Evolutionary conservation across 2,888 invertebrate genomes (phyloP).

Genomic region (Theodoxus fluviatilis): DNA sequence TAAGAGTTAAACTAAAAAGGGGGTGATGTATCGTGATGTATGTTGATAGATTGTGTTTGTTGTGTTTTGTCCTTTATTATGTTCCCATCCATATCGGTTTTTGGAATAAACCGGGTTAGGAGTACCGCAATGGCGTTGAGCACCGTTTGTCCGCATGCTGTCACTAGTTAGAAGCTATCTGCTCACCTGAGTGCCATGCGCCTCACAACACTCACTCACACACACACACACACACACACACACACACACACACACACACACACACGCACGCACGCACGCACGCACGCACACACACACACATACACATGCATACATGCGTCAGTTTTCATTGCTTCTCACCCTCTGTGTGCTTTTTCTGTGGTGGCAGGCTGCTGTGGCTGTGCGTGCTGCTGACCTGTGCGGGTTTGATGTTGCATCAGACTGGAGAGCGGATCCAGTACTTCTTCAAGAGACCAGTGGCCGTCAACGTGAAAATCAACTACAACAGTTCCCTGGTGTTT

Average conservation of each 20-base stretch:
- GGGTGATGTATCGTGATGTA: too few species aligned
- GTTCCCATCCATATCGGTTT: too few species aligned
- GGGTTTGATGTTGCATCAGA: conserved; percentile 42
- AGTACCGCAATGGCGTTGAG: too few species aligned
- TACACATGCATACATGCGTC: not conserved
- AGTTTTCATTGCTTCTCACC: not conserved
- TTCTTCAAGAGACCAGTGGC: conserved; percentile 43
- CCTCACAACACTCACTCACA: not conserved
- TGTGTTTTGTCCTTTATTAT: too few species aligned
- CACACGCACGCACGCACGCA: conserved; percentile 9
- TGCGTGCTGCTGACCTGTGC: conserved; percentile 36
- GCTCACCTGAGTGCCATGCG: too few species aligned
- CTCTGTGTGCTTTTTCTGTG: not conserved
- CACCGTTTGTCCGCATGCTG: too few species aligned
- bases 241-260: conserved; percentile 11
- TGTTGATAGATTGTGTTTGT: too few species aligned
- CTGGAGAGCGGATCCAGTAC: conserved; percentile 47
- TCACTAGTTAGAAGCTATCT: too few species aligned
- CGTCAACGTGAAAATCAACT: conserved; percentile 50
- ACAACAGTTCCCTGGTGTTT: conserved; percentile 44
- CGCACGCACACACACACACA: conserved; percentile 6
- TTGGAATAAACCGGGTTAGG: too few species aligned
- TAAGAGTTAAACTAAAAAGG: too few species aligned
- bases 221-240: not conserved
- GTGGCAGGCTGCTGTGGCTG: conserved; percentile 46